Conservation (phyloP, 2,888 invertebrate genomes). For the Pelosia muscerda region DNA sequence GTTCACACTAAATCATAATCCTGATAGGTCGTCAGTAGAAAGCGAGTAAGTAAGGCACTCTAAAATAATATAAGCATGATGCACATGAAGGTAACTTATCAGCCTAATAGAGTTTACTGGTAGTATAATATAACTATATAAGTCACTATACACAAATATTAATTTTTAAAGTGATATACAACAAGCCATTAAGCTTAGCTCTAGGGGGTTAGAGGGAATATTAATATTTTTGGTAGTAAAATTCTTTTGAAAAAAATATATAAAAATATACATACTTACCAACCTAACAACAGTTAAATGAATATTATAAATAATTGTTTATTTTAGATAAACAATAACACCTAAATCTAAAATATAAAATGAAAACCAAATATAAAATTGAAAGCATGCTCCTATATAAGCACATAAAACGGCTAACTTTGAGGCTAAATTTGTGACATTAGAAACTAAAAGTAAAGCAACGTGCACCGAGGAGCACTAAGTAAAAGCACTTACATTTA, state of each 20-base stretch:
- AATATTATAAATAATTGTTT: not conserved
- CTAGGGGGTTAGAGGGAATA: too few relatives aligned
- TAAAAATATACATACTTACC: not conserved
- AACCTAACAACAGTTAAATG: too few relatives aligned
- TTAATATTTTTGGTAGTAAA: too few relatives aligned
- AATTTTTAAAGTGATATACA: too few relatives aligned
- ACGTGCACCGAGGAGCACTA: not conserved
- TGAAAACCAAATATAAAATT: conserved; percentile 3
- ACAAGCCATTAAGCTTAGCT: too few relatives aligned
- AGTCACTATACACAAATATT: too few relatives aligned
- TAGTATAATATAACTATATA: too few relatives aligned
- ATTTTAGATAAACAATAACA: not conserved
- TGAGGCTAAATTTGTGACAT: not conserved
- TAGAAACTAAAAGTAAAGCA: not conserved
- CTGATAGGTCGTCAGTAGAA: not conserved
- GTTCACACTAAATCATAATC: not conserved
- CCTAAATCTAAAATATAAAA: not conserved
- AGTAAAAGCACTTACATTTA: not conserved
- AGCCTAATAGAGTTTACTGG: not conserved
- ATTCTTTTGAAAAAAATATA: not conserved
- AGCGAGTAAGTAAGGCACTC: not conserved
- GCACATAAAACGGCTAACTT: not conserved
- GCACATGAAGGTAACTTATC: not conserved
- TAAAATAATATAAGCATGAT: not conserved
- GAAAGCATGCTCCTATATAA: not conserved